Conservation (phyloP, 1,140 invertebrate genomes). For the Drosophila sturtevanti region DNA sequence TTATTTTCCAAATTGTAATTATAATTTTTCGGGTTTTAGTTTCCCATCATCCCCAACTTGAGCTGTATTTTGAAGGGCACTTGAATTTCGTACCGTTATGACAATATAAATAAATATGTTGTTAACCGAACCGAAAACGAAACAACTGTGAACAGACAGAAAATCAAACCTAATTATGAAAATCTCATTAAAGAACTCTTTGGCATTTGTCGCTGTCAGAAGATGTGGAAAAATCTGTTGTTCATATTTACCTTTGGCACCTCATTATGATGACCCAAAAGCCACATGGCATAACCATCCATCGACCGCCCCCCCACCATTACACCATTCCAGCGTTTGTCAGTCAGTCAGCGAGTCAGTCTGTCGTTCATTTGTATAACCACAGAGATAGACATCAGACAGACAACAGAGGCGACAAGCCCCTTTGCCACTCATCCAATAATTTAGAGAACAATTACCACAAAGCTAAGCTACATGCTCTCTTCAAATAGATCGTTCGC, state of each 20-base stretch:
- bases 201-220: conserved; percentile 40
- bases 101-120: conserved; percentile 21
- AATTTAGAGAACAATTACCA: conserved; percentile 75
- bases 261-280: conserved; percentile 71
- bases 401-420: conserved; percentile 49
- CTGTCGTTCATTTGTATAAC: conserved; percentile 20
- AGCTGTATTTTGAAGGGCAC: conserved; percentile 3
- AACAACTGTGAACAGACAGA: conserved; percentile 22
- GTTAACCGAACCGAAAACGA: background rate
- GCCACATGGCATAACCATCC: conserved; percentile 57
- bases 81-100: conserved; percentile 16
- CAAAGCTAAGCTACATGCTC: conserved; percentile 31
- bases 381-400: no score
- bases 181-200: conserved; percentile 70
- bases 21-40: background rate
- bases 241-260: conserved; percentile 68
- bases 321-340: no score
- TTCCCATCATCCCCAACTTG: background rate
- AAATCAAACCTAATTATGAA: conserved; percentile 52
- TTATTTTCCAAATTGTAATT: background rate
- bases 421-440: conserved; percentile 50
- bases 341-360: no score
- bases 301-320: no score
- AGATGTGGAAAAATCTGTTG: conserved; percentile 29
- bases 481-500: conserved; percentile 59